These are phyloP conservation scores for Tolmerus cingulatus DNA, from an alignment of 2,888 invertebrate genomes.

Conservation along the genomic window DNA sequence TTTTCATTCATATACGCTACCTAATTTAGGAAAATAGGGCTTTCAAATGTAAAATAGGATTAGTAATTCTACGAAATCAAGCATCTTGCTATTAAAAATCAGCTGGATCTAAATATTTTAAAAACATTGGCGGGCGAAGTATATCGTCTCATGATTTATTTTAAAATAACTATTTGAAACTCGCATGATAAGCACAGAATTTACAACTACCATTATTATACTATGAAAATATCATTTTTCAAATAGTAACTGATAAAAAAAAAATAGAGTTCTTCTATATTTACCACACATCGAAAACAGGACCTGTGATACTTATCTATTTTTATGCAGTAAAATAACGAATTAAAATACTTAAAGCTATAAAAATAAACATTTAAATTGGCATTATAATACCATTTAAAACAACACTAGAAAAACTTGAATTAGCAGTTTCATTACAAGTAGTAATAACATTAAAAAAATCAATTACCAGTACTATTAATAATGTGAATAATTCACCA, in stretches of 20 bases:
- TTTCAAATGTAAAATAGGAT: not conserved
- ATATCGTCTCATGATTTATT: not conserved
- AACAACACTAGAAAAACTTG: not conserved
- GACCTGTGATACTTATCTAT: not conserved
- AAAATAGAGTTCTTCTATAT: not conserved
- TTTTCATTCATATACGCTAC: not conserved
- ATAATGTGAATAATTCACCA: not conserved
- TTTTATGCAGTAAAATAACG: not conserved
- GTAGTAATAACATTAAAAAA: not conserved
- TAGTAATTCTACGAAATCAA: not conserved
- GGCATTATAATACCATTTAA: not conserved
- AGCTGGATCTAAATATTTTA: not conserved
- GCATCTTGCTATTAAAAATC: not conserved
- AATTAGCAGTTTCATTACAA: not conserved
- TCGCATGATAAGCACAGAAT: not conserved
- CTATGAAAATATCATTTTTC: not conserved
- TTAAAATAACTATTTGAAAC: not conserved
- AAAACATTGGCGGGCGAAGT: too few relatives aligned
- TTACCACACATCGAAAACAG: not conserved
- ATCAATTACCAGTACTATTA: too few relatives aligned
- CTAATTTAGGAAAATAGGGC: not conserved
- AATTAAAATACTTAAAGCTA: not conserved
- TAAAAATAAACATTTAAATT: not conserved
- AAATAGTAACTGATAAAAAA: not conserved
- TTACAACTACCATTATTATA: not conserved